These are phyloP conservation scores for Sphaeramia orbicularis DNA, from an alignment of 2,797 vertebrate species.

Conservation along the genomic window DNA sequence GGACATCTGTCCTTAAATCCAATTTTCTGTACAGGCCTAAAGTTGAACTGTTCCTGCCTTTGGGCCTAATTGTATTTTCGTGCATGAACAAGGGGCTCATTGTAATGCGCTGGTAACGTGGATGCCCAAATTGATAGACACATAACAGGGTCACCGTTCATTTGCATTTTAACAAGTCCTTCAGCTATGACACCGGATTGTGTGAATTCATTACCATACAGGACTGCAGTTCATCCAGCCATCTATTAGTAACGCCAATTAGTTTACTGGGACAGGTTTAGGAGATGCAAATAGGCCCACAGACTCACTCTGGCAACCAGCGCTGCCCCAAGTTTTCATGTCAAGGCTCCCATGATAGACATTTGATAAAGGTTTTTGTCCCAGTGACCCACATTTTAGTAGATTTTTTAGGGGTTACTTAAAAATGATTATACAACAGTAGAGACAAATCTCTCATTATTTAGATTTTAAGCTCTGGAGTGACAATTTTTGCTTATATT, in stretches of 20 bases:
- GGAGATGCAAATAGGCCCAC: slow-evolving; percentile 65
- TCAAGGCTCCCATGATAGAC: slow-evolving; percentile 58
- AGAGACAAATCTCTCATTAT: slow-evolving; percentile 8
- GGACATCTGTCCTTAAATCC: slow-evolving; percentile 52
- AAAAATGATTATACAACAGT: slow-evolving; percentile 5
- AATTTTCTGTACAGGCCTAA: slow-evolving; percentile 44
- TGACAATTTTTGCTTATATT: background rate
- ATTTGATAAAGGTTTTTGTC: slow-evolving; percentile 56
- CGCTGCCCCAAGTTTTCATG: slow-evolving; percentile 60
- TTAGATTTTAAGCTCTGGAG: background rate
- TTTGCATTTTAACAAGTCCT: slow-evolving; percentile 86
- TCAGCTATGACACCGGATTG: slow-evolving; percentile 84
- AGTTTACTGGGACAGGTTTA: slow-evolving; percentile 86
- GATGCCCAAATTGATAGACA: slow-evolving; percentile 80
- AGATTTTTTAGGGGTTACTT: slow-evolving; percentile 5
- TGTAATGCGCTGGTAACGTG: slow-evolving; percentile 75
- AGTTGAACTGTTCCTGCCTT: slow-evolving; percentile 38
- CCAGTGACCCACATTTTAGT: slow-evolving; percentile 66
- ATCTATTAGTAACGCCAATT: slow-evolving; percentile 89
- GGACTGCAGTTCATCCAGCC: slow-evolving; percentile 82
- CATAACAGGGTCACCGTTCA: slow-evolving; percentile 84
- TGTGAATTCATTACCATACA: slow-evolving; percentile 82
- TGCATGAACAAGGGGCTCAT: slow-evolving; percentile 80
- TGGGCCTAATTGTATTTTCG: slow-evolving; percentile 67
- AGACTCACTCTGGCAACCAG: slow-evolving; percentile 57